Evolutionary conservation across 2,888 invertebrate genomes (phyloP), one percentile per base, ranked within the genome.

Genomic region (Poecilobothrus nobilitatus): DNA sequence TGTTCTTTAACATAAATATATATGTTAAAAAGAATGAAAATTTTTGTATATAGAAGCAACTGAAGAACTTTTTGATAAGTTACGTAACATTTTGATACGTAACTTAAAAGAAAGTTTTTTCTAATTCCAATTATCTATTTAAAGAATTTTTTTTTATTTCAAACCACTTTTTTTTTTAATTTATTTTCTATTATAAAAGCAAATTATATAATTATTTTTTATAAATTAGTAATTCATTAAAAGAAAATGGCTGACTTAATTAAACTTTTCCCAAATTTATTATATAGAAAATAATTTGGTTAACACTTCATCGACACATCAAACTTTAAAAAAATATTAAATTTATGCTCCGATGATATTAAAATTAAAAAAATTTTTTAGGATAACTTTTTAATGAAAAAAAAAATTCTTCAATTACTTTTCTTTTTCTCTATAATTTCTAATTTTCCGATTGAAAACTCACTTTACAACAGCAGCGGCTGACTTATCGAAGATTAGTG

Each of bases 401-500:
- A 27, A 53, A 18, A 53, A 53, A 53, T 53, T 53, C 53, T 53
- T 53, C 53, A 53, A 6, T 12, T 18, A 53, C 53, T 53, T 41
- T 6, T 53, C n/a, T 18, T n/a, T 53, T 18, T 2, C 41, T 10
- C 2, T 37, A 37, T 37, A 37, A 9, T 53, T 53, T 18, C 18
- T 18, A 69, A 37, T 34, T 44, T 63, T 27, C 9, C 27, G 53
- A 53, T 6, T 64, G 61, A 66, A 66, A 68, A 66, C 70, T 70
- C 68, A 70, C 66, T 68, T 63, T 61, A 68, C 66, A 68, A 71
- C 69, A 68, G 66, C 63, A 69, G 68, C 68, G 66, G 67, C 64
- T 71, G 69, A 73, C 72, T 71, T 72, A 72, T 70, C 71, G 71
- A 70, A 71, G 71, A 70, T 71, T 70, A 72, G 70, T 73, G 70